These are phyloP conservation scores for Diarsia rubi DNA, from an alignment of 2,888 invertebrate species.

Conservation along the genomic window DNA sequence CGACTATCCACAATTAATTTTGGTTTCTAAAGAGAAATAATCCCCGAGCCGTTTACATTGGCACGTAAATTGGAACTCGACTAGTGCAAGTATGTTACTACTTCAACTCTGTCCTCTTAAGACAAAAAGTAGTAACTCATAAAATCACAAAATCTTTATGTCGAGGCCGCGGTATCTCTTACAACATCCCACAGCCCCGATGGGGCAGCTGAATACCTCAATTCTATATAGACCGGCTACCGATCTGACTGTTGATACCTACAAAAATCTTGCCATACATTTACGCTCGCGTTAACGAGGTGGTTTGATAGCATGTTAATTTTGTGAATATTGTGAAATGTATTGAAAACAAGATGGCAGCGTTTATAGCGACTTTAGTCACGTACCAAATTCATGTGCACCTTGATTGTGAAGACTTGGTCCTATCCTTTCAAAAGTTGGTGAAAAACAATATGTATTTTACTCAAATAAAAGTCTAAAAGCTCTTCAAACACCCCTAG, in stretches of 20 bases:
- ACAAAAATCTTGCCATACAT: background rate
- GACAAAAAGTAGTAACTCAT: background rate
- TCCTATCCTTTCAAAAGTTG: background rate
- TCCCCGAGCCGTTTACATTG: conserved; percentile 41
- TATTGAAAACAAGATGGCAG: background rate
- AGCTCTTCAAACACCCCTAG: background rate
- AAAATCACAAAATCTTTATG: too few species aligned
- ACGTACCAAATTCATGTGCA: background rate
- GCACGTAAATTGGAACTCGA: conserved; percentile 39
- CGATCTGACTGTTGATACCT: too few species aligned
- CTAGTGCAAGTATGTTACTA: conserved; percentile 49
- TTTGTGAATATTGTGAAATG: background rate
- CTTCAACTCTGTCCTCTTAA: background rate
- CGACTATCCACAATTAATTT: conserved; percentile 2
- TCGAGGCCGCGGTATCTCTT: too few species aligned
- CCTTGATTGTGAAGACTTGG: background rate
- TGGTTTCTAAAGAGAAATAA: conserved; percentile 20
- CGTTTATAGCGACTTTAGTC: background rate
- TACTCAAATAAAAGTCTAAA: background rate
- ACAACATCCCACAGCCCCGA: too few species aligned
- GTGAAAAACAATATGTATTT: background rate
- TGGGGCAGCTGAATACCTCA: too few species aligned
- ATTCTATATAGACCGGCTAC: too few species aligned
- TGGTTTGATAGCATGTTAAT: background rate
- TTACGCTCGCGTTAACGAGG: background rate